Evolutionary conservation across 1,140 invertebrate genomes (phyloP).

Genomic region (Zaprionus davidi): DNA sequence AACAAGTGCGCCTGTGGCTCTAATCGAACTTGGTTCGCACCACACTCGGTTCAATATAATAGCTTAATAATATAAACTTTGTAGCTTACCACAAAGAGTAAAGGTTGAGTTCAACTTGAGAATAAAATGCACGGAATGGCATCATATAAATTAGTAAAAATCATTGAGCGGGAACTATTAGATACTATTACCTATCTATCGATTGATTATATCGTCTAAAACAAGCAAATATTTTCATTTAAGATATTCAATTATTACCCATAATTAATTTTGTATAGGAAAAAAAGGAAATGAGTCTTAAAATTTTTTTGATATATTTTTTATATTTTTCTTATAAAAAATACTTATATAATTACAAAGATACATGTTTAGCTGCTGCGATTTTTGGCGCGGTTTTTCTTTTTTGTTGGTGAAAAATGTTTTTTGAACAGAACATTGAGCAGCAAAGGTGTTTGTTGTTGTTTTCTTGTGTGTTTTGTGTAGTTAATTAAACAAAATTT

Average conservation of each 20-base stretch:
- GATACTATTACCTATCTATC: not conserved
- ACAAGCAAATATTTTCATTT: not conserved
- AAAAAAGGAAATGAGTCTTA: slow-evolving; percentile 9
- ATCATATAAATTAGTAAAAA: not conserved
- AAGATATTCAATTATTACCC: too few relatives aligned
- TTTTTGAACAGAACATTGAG: slow-evolving; percentile 66
- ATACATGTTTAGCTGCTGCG: slow-evolving; percentile 78
- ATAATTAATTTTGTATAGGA: not conserved
- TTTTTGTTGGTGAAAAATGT: slow-evolving; percentile 55
- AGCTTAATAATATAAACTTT: slow-evolving; percentile 22
- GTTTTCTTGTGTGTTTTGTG: slow-evolving; percentile 47
- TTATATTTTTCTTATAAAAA: slow-evolving; percentile 84
- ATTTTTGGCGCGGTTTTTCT: slow-evolving; percentile 75
- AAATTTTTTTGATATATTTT: slow-evolving; percentile 69
- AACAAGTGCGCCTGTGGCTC: slow-evolving; percentile 93
- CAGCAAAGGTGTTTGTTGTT: slow-evolving; percentile 54
- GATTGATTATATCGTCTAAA: not conserved
- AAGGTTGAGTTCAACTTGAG: slow-evolving; percentile 4
- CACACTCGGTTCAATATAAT: slow-evolving; percentile 27
- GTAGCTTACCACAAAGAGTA: slow-evolving; percentile 2
- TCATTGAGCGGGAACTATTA: not conserved
- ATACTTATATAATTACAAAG: slow-evolving; percentile 83
- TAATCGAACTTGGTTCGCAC: slow-evolving; percentile 84
- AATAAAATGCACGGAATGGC: slow-evolving; percentile 24
- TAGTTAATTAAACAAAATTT: slow-evolving; percentile 71